Percentiles rank a stretch among this genome's conserved stretches.
Evolutionary conservation across 2,888 invertebrate genomes (phyloP).

Genomic region (Chalcosyrphus nemorum): DNA sequence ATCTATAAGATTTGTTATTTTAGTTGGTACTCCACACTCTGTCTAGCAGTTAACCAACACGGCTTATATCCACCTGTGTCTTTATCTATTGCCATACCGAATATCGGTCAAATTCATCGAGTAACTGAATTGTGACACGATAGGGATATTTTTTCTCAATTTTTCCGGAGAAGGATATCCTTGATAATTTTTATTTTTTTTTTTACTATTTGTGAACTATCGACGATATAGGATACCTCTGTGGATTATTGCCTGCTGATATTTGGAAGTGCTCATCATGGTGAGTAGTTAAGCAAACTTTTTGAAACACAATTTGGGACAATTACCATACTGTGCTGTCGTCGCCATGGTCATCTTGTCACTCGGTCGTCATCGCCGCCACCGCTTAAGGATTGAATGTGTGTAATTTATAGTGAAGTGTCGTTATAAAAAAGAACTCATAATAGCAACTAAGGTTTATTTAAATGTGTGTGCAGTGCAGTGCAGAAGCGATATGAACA

Average conservation of each 20-base stretch:
- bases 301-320: constrained; percentile 33
- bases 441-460: constrained; percentile 20
- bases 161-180: constrained; percentile 43
- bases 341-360: constrained; percentile 53
- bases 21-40: constrained; percentile 82
- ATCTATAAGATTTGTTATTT: constrained; percentile 81
- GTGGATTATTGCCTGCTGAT: constrained; percentile 65
- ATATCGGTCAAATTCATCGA: constrained; percentile 81
- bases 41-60: constrained; percentile 80
- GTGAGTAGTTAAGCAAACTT: constrained; percentile 59
- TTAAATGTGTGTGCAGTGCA: constrained; percentile 40
- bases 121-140: constrained; percentile 80
- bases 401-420: constrained; percentile 59
- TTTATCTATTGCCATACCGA: constrained; percentile 60
- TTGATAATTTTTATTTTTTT: constrained; percentile 8
- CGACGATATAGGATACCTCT: constrained; percentile 60
- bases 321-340: constrained; percentile 15
- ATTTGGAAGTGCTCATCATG: constrained; percentile 66
- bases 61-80: constrained; percentile 61
- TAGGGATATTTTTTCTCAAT: constrained; percentile 71
- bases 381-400: constrained; percentile 42
- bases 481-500: background rate
- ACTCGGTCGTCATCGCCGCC: constrained; percentile 11
- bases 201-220: constrained; percentile 27
- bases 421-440: constrained; percentile 29